Percentiles rank a stretch among this genome's conserved stretches.
Evolutionary conservation across 2,113 vertebrate species (phyloP).

Genomic region (Conger conger): DNA sequence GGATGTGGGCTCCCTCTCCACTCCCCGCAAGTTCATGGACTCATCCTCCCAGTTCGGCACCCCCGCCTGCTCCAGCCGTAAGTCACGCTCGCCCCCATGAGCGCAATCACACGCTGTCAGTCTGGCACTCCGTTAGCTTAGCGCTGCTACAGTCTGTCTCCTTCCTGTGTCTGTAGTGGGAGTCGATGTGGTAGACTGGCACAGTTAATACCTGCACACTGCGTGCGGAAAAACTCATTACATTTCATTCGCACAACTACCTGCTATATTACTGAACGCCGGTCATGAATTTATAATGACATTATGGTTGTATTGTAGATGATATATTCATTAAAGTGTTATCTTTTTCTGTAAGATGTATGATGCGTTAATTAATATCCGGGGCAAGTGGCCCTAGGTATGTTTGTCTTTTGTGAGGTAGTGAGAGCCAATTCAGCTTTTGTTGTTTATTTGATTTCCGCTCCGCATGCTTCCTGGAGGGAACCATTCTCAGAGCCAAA

Average conservation of each 20-base stretch:
- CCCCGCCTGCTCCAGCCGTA: conserved; percentile 77
- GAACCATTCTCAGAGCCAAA: not conserved
- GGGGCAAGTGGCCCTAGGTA: not conserved
- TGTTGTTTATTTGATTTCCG: not conserved
- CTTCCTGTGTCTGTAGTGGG: not conserved
- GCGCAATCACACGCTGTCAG: not conserved
- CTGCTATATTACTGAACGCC: too few relatives aligned
- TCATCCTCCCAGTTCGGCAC: conserved; percentile 82
- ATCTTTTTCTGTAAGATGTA: not conserved
- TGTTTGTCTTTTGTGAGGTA: not conserved
- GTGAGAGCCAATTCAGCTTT: not conserved
- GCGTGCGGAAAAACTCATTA: not conserved
- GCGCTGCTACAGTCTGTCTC: not conserved
- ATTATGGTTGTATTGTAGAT: not conserved
- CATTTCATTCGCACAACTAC: not conserved
- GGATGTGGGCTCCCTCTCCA: conserved; percentile 86
- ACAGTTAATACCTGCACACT: not conserved
- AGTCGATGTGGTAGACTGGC: not conserved
- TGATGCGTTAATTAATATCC: not conserved
- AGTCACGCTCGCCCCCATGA: conserved; percentile 33
- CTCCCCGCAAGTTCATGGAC: conserved; percentile 88
- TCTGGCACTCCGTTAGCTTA: not conserved
- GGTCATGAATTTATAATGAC: too few relatives aligned
- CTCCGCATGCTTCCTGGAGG: not conserved
- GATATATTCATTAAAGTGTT: not conserved